A percentile compares a stretch with the other conserved stretches of the same genome.
phyloP scores from a whole-genome alignment of 2,797 vertebrate species.

The Gobionotothen gibberifrons region DNA sequence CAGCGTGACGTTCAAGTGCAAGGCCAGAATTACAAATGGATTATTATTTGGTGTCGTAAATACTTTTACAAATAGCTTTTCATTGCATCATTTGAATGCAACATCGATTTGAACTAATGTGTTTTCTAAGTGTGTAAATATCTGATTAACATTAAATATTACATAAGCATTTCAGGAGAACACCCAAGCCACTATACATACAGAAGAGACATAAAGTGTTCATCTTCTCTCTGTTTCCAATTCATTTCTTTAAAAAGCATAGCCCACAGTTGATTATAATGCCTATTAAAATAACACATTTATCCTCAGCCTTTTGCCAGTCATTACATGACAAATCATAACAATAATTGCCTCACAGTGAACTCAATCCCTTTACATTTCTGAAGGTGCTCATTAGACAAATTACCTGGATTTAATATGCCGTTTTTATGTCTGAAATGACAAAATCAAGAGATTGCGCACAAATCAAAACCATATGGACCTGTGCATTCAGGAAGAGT shows the following conservation, averaged over 20 bases:
- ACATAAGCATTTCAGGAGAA: neutral
- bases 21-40: neutral
- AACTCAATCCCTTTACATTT: slow-evolving; percentile 9
- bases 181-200: neutral
- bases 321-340: neutral
- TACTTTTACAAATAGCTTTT: neutral
- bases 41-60: slow-evolving; percentile 1
- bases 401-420: slow-evolving; percentile 36
- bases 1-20: neutral
- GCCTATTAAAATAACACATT: neutral
- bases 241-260: slow-evolving; percentile 1
- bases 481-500: slow-evolving; percentile 78
- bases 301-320: neutral
- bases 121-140: neutral
- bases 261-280: neutral
- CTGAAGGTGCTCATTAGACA: slow-evolving; percentile 7
- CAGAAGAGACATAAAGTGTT: neutral
- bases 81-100: slow-evolving; percentile 3
- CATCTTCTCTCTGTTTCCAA: neutral
- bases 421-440: slow-evolving; percentile 39
- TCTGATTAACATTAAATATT: neutral
- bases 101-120: neutral
- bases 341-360: neutral
- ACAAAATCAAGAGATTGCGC: slow-evolving; percentile 74
- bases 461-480: slow-evolving; percentile 79